Conservation (phyloP, 2,113 vertebrate genomes). For the Perca flavescens region DNA sequence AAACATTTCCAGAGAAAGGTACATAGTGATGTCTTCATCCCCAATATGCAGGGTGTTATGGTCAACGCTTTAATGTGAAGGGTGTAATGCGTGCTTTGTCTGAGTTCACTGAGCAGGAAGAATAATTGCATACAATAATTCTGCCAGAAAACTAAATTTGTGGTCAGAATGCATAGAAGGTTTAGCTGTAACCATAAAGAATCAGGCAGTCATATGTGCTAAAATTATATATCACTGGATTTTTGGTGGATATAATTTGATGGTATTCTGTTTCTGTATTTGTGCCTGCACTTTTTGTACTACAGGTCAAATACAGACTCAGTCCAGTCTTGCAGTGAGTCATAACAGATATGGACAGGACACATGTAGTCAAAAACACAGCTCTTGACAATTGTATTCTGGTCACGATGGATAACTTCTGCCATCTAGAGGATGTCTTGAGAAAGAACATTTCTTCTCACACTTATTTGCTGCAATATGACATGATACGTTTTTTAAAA, state of each 20-base stretch:
- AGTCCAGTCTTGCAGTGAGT: not conserved
- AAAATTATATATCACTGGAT: not conserved
- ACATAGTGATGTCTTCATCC: not conserved
- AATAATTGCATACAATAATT: not conserved
- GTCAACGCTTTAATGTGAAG: constrained; percentile 7
- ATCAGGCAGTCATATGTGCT: not conserved
- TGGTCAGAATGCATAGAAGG: not conserved
- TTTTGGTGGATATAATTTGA: not conserved
- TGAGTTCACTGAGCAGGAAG: constrained; percentile 3
- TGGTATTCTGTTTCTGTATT: not conserved
- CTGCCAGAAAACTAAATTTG: not conserved
- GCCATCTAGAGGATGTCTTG: constrained; percentile 62
- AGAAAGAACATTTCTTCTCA: not conserved
- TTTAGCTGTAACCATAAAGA: not conserved
- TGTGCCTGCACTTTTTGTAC: constrained; percentile 2
- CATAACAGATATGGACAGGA: not conserved
- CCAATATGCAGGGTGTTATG: not conserved
- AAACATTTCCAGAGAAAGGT: not conserved
- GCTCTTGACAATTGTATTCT: not conserved
- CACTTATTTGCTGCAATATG: not conserved
- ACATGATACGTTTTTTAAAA: no score
- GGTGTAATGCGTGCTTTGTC: not conserved
- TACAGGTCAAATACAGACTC: not conserved
- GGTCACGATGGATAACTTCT: constrained; percentile 27
- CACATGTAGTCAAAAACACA: not conserved